A percentile compares a stretch with the other conserved stretches of the same genome.
Evolutionary conservation across 2,888 invertebrate species (phyloP).

Genomic region (Endomychus coccineus): DNA sequence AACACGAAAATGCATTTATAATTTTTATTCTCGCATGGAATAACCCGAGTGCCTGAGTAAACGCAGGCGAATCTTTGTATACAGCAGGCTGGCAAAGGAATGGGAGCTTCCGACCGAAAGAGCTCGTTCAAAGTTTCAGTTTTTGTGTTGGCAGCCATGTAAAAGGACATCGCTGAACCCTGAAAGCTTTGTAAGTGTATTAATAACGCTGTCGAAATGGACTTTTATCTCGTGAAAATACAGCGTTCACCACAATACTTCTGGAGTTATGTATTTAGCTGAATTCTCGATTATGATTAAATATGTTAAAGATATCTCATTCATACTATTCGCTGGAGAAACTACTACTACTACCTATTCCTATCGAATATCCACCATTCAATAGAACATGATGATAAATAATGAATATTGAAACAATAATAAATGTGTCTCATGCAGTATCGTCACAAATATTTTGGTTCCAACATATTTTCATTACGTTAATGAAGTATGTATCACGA

Average conservation of each 20-base stretch:
- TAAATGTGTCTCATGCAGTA: too few species aligned
- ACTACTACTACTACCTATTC: too few species aligned
- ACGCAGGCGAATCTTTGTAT: slow-evolving; percentile 25
- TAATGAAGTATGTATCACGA: too few species aligned
- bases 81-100: slow-evolving; percentile 23
- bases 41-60: slow-evolving; percentile 26
- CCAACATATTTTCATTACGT: too few species aligned
- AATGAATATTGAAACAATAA: too few species aligned
- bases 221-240: slow-evolving; percentile 39
- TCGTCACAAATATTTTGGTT: too few species aligned
- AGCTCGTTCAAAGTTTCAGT: slow-evolving; percentile 1
- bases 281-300: too few species aligned
- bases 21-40: slow-evolving; percentile 32
- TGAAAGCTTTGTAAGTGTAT: slow-evolving; percentile 37
- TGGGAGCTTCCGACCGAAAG: slow-evolving; percentile 12
- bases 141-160: slow-evolving; percentile 20
- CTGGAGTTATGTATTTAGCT: too few species aligned
- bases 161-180: slow-evolving; percentile 34
- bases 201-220: slow-evolving; percentile 34
- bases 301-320: too few species aligned
- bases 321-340: too few species aligned
- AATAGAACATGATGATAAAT: too few species aligned
- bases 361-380: too few species aligned
- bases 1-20: slow-evolving; percentile 34
- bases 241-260: neutral